phyloP scores from a whole-genome alignment of 2,113 vertebrate genomes.

The Malaclemys terrapin region DNA sequence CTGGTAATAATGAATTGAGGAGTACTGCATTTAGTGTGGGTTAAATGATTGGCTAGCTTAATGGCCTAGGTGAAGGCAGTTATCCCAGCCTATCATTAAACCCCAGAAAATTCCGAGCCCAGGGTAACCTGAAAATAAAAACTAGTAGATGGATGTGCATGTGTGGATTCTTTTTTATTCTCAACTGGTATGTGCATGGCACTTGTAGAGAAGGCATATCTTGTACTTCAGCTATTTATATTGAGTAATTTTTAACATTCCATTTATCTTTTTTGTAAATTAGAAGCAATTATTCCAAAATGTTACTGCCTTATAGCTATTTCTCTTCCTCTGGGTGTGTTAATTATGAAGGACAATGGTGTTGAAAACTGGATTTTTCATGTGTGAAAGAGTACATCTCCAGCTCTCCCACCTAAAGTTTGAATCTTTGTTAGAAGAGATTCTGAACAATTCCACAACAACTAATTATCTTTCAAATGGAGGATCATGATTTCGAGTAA shows the following conservation, averaged over 20 bases:
- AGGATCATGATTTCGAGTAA: background rate
- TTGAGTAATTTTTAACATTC: constrained; percentile 17
- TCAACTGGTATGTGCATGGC: background rate
- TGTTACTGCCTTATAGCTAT: background rate
- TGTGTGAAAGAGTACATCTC: background rate
- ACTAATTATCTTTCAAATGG: background rate
- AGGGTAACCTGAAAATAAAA: constrained; percentile 16
- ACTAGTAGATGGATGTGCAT: accelerated
- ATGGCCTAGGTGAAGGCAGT: background rate
- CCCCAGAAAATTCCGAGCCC: background rate
- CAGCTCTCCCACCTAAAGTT: constrained; percentile 9
- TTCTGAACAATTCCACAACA: background rate
- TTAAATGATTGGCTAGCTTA: constrained; percentile 21
- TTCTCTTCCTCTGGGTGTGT: constrained; percentile 6
- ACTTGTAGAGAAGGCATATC: constrained; percentile 31
- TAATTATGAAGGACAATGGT: constrained; percentile 12
- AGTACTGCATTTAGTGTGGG: background rate
- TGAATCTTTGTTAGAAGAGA: constrained; percentile 9
- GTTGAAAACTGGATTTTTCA: constrained; percentile 40
- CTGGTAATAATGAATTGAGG: background rate
- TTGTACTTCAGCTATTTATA: constrained; percentile 1
- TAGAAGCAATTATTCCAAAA: constrained; percentile 35
- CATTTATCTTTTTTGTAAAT: background rate
- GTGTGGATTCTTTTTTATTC: background rate
- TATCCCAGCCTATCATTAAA: background rate